Percentiles rank a stretch among this genome's conserved stretches.
Conservation (phyloP, 1,140 invertebrate species). For the Plectrocnemia conspersa region DNA sequence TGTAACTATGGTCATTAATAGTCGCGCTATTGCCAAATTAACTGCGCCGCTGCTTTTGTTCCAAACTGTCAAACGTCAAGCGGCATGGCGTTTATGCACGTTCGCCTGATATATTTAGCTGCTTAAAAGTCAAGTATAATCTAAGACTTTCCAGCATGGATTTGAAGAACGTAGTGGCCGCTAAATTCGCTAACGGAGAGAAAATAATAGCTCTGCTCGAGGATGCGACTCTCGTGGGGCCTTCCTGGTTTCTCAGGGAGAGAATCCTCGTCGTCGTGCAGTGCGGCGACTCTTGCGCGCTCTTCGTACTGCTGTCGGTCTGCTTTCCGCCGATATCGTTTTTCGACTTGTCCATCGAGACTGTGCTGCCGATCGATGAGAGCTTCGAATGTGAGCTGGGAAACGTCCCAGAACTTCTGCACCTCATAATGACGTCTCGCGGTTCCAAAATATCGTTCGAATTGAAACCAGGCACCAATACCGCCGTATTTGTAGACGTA, state of each 20-base stretch:
- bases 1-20: too few relatives aligned
- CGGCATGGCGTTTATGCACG: too few relatives aligned
- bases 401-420: conserved; percentile 46
- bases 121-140: too few relatives aligned
- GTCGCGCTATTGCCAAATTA: too few relatives aligned
- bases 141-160: too few relatives aligned
- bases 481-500: conserved; percentile 50
- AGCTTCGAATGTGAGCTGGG: conserved; percentile 66
- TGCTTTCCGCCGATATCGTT: conserved; percentile 59
- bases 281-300: conserved; percentile 48
- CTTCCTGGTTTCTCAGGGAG: conserved; percentile 46
- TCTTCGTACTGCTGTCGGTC: conserved; percentile 43
- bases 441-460: conserved; percentile 49
- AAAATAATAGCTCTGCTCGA: conserved; percentile 48
- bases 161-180: background rate
- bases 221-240: conserved; percentile 46
- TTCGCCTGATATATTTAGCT: too few relatives aligned
- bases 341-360: conserved; percentile 67
- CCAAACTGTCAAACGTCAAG: too few relatives aligned
- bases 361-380: conserved; percentile 66
- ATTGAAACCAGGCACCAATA: conserved; percentile 47
- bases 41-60: too few relatives aligned
- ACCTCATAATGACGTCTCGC: conserved; percentile 48
- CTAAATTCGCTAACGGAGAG: conserved; percentile 60
- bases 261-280: conserved; percentile 48